phyloP scores from a whole-genome alignment of 2,113 vertebrate genomes.

The Megatriorchis doriae region DNA sequence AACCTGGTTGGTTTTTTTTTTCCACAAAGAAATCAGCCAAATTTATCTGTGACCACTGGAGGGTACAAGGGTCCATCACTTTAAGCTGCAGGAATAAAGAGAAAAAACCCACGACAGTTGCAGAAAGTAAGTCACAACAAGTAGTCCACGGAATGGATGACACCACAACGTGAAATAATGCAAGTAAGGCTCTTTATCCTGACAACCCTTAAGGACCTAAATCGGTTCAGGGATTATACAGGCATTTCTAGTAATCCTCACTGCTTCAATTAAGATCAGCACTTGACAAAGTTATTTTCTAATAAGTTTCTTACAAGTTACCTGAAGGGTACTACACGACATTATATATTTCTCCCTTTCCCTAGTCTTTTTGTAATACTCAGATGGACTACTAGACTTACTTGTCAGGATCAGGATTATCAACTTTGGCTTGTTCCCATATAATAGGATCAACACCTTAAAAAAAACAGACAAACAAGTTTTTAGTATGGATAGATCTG shows the following conservation, averaged over 20 bases:
- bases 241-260: not conserved
- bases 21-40: not conserved
- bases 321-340: not conserved
- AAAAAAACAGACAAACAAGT: not conserved
- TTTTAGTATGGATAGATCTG: not conserved
- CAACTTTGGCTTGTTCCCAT: slow-evolving; percentile 98
- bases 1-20: not conserved
- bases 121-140: not conserved
- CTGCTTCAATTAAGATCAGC: not conserved
- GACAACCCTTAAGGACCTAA: not conserved
- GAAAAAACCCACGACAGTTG: accelerated
- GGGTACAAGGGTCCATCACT: not conserved
- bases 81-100: not conserved
- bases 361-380: not conserved
- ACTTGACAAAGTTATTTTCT: not conserved
- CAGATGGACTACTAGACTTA: slow-evolving; percentile 56
- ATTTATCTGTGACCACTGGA: not conserved
- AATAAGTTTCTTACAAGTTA: not conserved
- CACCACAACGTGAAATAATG: not conserved
- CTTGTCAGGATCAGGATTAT: slow-evolving; percentile 97
- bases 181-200: not conserved
- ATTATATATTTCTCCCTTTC: not conserved
- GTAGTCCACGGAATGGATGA: not conserved
- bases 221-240: not conserved
- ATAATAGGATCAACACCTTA: slow-evolving; percentile 96